These are phyloP conservation scores for Maccullochella peelii DNA, from an alignment of 2,113 vertebrate genomes.

Conservation along the genomic window DNA sequence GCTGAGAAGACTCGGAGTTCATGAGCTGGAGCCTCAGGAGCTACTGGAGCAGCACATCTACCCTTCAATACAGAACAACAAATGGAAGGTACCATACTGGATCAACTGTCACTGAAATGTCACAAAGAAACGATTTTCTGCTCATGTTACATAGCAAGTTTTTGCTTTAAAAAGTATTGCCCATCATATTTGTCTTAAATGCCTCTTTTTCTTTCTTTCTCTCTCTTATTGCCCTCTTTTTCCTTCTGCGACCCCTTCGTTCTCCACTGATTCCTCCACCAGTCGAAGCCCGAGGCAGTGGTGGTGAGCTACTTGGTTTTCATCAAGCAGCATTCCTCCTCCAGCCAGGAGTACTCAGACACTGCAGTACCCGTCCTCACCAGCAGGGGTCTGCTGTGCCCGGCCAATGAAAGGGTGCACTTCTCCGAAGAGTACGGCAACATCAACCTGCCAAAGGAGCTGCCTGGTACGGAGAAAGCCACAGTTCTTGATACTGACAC, in stretches of 20 bases:
- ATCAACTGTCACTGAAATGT: background rate
- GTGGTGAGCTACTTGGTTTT: conserved; percentile 86
- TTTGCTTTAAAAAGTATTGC: background rate
- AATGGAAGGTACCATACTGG: conserved; percentile 81
- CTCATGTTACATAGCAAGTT: background rate
- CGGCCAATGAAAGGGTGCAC: conserved; percentile 75
- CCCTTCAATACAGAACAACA: conserved; percentile 71
- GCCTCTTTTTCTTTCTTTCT: background rate
- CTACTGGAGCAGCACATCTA: conserved; percentile 85
- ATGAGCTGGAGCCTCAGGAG: conserved; percentile 83
- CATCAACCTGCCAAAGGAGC: conserved; percentile 74
- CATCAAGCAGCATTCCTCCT: conserved; percentile 83
- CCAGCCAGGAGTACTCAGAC: conserved; percentile 69
- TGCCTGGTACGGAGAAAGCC: conserved; percentile 76
- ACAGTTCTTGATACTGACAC: background rate
- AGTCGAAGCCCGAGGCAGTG: conserved; percentile 79
- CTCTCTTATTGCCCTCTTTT: background rate
- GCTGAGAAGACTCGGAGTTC: conserved; percentile 81
- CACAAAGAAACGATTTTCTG: too few species aligned
- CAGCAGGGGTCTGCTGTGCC: conserved; percentile 80
- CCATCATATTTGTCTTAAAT: background rate
- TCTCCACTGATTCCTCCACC: background rate
- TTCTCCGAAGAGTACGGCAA: conserved; percentile 84
- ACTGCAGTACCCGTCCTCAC: conserved; percentile 81
- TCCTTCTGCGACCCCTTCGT: rapidly evolving